These are phyloP conservation scores for Molossus molossus DNA, from an alignment of 2,797 vertebrate genomes.

Conservation along the genomic window DNA sequence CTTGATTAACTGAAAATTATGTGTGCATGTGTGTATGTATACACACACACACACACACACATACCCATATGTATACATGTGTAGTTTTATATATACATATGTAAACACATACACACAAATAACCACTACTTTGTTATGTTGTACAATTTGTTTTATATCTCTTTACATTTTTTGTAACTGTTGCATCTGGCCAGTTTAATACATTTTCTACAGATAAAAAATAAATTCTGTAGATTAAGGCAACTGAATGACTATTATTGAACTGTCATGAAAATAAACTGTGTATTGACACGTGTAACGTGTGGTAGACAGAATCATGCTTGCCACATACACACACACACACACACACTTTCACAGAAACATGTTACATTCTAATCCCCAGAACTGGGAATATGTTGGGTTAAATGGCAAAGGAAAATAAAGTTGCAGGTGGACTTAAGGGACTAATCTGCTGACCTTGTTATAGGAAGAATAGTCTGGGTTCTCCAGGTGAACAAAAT, in stretches of 20 bases:
- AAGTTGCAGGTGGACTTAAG: background rate
- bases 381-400: background rate
- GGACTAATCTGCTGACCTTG: background rate
- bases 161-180: background rate
- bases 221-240: slow-evolving; percentile 52
- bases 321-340: background rate
- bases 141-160: slow-evolving; percentile 58
- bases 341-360: background rate
- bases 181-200: slow-evolving; percentile 52
- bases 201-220: slow-evolving; percentile 62
- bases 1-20: slow-evolving; percentile 50
- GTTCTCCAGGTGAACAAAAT: background rate
- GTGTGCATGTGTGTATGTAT: background rate
- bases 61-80: background rate
- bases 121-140: slow-evolving; percentile 70
- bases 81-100: background rate
- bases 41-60: background rate
- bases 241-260: slow-evolving; percentile 61
- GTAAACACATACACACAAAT: background rate
- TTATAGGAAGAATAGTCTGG: background rate
- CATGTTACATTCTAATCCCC: background rate
- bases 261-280: slow-evolving; percentile 71
- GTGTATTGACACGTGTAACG: slow-evolving; percentile 33
- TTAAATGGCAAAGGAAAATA: background rate
- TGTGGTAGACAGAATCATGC: background rate